Percentiles rank a stretch among this genome's conserved stretches.
These are phyloP conservation scores for Acanthaster planci DNA, from an alignment of 35 echinoderm and acorn worm species.

Conservation along the genomic window DNA sequence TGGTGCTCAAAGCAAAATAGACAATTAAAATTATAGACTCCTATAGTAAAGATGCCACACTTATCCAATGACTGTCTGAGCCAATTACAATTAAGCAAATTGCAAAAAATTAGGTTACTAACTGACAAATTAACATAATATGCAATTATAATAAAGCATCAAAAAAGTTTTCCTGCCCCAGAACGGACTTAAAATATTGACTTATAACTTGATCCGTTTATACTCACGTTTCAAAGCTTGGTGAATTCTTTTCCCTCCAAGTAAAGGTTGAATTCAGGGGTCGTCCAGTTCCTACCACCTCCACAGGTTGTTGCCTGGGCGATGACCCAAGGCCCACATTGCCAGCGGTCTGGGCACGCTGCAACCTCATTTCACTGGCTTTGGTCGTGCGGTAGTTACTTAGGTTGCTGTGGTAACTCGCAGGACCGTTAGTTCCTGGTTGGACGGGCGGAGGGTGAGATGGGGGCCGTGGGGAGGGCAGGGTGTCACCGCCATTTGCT, in stretches of 20 bases:
- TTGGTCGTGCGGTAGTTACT: slow-evolving; percentile 49
- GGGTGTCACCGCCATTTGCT: not conserved
- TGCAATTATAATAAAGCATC: too few relatives aligned
- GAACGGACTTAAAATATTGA: too few relatives aligned
- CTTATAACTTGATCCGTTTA: not conserved
- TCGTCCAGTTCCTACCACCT: not conserved
- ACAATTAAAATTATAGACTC: too few relatives aligned
- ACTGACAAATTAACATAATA: too few relatives aligned
- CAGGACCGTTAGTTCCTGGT: not conserved
- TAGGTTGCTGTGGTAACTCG: slow-evolving; percentile 49
- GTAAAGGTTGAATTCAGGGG: slow-evolving; percentile 2
- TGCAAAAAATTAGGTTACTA: too few relatives aligned
- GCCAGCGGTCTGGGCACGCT: slow-evolving; percentile 8
- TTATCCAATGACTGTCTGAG: too few relatives aligned
- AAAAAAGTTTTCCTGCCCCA: not conserved
- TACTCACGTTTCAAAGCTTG: slow-evolving; percentile 35
- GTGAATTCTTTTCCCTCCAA: slow-evolving; percentile 10
- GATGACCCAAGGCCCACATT: not conserved
- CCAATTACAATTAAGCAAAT: too few relatives aligned
- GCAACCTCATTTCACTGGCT: slow-evolving; percentile 49
- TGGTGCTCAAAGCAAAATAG: too few relatives aligned
- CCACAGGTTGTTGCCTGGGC: not conserved
- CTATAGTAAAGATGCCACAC: too few relatives aligned
- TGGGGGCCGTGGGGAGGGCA: slow-evolving; percentile 3
- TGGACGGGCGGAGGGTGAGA: not conserved